Base-by-base conservation (phyloP, 2,888 invertebrate species). In the Tetramorium bicarinatum region DNA sequence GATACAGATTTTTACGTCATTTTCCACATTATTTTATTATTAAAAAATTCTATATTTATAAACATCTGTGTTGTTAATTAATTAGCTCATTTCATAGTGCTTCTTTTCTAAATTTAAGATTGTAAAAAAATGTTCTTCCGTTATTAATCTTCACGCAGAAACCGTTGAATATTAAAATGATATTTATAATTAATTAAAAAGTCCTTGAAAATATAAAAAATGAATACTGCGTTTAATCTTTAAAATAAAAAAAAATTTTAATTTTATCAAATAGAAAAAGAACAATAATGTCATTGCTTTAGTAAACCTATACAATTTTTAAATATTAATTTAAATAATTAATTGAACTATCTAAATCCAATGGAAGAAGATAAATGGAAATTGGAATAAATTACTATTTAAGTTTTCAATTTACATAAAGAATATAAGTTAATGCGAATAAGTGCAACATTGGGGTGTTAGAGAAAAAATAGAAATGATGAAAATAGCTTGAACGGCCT, bases 401-500 rank as follows among this genome's bases (percentile, higher is more conserved):
- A 64, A 15, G n/a, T 41, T 64, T 11, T 76, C n/a, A 15, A 52
- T 64, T 3, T 7, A 64, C 7, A 4, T 41, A 18, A 76, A 76
- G 0, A 25, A n/a, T 54, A 52, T 29, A 54, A 29, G 44, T 54
- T 25, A 15, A 54, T 29, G n/a, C 11, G 2, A 75, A 62, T 21
- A 6, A 9, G 8, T 21, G 11, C 15, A n/a, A 21, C 13, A 15
- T 66, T 66, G 8, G 13, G 21, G 7, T 34, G 29, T 52, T 76
- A 52, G 18, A 41, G 13, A 44, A 67, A 44, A 74, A 49, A 66
- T 44, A 56, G 72, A 69, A 74, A 44, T 44, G 77, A 44, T 44
- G 77, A 62, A 25, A 75, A 67, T 67, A 69, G 79, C 71, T 85
- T 82, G 75, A 82, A 87, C 86, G 83, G 85, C 80, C 80, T 76